Percentiles rank a stretch among this genome's conserved stretches.
These are phyloP conservation scores for Gallinago solitaria DNA, from an alignment of 2,797 vertebrate species.

Conservation along the genomic window DNA sequence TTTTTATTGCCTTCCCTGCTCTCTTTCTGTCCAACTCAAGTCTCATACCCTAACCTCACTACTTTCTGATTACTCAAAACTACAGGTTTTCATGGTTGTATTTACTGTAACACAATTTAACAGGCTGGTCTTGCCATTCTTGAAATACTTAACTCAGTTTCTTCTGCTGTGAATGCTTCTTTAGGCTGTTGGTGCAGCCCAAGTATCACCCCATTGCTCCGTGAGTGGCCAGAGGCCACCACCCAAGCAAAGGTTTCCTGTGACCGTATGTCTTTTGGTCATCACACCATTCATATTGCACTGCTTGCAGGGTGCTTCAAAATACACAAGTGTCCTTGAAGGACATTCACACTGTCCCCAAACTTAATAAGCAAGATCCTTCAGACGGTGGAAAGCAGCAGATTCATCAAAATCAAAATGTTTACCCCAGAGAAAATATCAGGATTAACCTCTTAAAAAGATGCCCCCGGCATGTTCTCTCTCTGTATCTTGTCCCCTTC, in stretches of 20 bases:
- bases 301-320: not conserved
- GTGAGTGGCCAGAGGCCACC: not conserved
- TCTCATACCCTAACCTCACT: not conserved
- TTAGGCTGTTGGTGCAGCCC: not conserved
- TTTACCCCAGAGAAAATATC: not conserved
- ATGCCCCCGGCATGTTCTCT: not conserved
- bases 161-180: not conserved
- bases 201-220: not conserved
- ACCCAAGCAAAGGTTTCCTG: not conserved
- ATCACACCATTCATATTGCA: not conserved
- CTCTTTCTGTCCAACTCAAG: not conserved
- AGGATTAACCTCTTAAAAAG: not conserved
- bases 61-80: not conserved
- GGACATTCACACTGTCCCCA: not conserved
- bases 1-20: not conserved
- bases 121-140: not conserved
- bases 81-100: not conserved
- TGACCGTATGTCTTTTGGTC: not conserved
- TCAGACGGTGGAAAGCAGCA: not conserved
- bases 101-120: not conserved
- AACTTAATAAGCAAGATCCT: not conserved
- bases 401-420: not conserved
- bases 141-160: not conserved
- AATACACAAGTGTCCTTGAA: not conserved
- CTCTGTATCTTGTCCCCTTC: not conserved